Percentiles rank a stretch among this genome's conserved stretches.
phyloP scores from a whole-genome alignment of 2,888 invertebrate species.

The Coleophora flavipennella region DNA sequence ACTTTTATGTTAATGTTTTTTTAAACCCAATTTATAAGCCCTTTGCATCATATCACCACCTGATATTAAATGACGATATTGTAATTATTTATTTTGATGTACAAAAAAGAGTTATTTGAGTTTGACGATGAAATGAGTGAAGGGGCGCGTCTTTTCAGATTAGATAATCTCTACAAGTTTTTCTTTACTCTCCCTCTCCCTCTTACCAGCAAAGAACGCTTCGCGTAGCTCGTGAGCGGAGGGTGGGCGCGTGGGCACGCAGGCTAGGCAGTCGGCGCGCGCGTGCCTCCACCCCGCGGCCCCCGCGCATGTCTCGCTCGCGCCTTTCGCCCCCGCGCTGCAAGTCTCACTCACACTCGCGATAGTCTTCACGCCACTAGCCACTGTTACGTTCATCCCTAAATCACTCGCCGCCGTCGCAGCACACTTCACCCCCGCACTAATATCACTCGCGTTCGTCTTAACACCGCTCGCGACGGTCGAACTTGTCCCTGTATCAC shows the following conservation, averaged over 20 bases:
- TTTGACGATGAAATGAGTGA: too few species aligned
- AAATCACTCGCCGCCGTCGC: slow-evolving; percentile 4
- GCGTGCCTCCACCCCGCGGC: slow-evolving; percentile 40
- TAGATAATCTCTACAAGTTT: too few species aligned
- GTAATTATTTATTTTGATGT: too few species aligned
- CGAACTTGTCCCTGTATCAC: background rate
- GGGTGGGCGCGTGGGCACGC: slow-evolving; percentile 51
- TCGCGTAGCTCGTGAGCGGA: slow-evolving; percentile 59
- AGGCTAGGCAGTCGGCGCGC: slow-evolving; percentile 47
- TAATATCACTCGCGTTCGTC: background rate
- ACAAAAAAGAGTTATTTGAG: too few species aligned
- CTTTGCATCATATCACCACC: too few species aligned
- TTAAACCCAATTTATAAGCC: too few species aligned
- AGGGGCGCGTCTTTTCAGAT: too few species aligned
- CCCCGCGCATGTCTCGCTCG: slow-evolving; percentile 9
- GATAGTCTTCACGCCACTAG: background rate
- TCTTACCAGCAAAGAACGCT: slow-evolving; percentile 59
- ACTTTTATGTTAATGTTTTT: too few species aligned
- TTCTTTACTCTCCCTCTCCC: too few species aligned
- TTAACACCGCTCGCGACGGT: background rate
- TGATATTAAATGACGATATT: too few species aligned
- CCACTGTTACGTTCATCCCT: background rate
- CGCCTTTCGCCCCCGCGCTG: background rate
- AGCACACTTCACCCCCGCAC: background rate
- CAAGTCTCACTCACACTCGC: slow-evolving; percentile 1